Evolutionary conservation across 1,140 invertebrate genomes (phyloP).

Genomic region (Drosophila melanica): DNA sequence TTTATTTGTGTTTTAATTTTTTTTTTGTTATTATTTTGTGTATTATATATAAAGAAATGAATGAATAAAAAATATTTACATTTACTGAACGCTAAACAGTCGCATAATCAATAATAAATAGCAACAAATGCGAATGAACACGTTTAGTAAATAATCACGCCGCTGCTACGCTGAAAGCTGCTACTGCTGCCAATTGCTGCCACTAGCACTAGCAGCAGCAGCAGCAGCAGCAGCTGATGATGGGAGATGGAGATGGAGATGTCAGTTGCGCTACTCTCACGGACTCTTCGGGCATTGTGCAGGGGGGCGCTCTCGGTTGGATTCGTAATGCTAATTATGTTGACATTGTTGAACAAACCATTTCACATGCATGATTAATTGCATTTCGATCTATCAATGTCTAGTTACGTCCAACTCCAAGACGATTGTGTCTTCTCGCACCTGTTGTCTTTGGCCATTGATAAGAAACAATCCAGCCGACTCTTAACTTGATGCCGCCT

Average conservation of each 20-base stretch:
- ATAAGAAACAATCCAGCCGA: constrained; percentile 25
- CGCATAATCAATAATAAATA: constrained; percentile 80
- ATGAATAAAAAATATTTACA: constrained; percentile 80
- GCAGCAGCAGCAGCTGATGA: too few species aligned
- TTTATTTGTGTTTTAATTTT: not conserved
- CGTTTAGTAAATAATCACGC: constrained; percentile 79
- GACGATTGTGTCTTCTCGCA: constrained; percentile 12
- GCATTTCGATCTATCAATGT: constrained; percentile 74
- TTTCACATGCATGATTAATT: constrained; percentile 68
- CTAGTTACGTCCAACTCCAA: not conserved
- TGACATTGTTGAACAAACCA: constrained; percentile 60
- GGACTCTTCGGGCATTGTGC: not conserved
- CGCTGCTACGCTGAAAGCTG: constrained; percentile 14
- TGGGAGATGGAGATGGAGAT: too few species aligned
- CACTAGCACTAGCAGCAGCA: too few species aligned
- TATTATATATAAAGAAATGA: constrained; percentile 60
- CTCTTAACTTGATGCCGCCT: constrained; percentile 41
- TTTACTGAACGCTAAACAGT: constrained; percentile 73
- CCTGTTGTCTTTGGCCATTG: constrained; percentile 17
- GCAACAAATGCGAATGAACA: constrained; percentile 78
- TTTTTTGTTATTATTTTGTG: constrained; percentile 1
- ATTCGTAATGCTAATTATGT: constrained; percentile 60
- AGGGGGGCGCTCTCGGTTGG: not conserved
- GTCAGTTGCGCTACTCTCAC: too few species aligned
- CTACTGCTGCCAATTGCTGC: not conserved